Evolutionary conservation across 2,113 vertebrate species (phyloP).

Genomic region (Stegastes partitus): DNA sequence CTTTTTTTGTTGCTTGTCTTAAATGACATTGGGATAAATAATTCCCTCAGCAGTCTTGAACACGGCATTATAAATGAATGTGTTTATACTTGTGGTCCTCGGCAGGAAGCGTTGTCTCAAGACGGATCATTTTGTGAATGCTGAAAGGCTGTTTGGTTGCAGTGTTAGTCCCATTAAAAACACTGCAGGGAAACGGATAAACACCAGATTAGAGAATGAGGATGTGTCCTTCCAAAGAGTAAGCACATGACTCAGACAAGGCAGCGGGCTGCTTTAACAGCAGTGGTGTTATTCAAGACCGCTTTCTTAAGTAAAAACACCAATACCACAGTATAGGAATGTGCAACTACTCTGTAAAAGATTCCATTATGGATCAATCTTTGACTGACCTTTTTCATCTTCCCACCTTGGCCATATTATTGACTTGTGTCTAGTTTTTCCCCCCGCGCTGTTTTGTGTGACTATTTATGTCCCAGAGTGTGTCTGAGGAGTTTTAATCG

Average conservation of each 20-base stretch:
- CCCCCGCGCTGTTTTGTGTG: too few relatives aligned
- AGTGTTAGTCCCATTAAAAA: constrained; percentile 34
- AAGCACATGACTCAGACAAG: constrained; percentile 23
- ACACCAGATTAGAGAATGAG: constrained; percentile 40
- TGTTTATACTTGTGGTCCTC: constrained; percentile 13
- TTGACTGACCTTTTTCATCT: too few relatives aligned
- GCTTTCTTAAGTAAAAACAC: too few relatives aligned
- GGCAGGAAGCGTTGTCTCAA: constrained; percentile 37
- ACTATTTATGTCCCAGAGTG: too few relatives aligned
- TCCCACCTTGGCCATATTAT: too few relatives aligned
- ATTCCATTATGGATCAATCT: too few relatives aligned
- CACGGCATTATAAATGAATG: not conserved
- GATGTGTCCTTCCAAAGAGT: constrained; percentile 11
- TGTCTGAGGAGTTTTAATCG: too few relatives aligned
- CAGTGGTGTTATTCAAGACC: too few relatives aligned
- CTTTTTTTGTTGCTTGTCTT: too few relatives aligned
- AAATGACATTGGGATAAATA: not conserved
- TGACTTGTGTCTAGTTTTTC: too few relatives aligned
- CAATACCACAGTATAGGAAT: too few relatives aligned
- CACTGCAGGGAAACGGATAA: constrained; percentile 37
- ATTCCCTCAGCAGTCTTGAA: not conserved
- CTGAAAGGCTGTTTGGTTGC: constrained; percentile 31
- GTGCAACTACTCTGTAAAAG: too few relatives aligned
- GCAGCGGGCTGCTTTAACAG: not conserved
- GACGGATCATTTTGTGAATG: constrained; percentile 17